Base-by-base conservation (phyloP, 2,113 vertebrate species). In the Phrynosoma platyrhinos region DNA sequence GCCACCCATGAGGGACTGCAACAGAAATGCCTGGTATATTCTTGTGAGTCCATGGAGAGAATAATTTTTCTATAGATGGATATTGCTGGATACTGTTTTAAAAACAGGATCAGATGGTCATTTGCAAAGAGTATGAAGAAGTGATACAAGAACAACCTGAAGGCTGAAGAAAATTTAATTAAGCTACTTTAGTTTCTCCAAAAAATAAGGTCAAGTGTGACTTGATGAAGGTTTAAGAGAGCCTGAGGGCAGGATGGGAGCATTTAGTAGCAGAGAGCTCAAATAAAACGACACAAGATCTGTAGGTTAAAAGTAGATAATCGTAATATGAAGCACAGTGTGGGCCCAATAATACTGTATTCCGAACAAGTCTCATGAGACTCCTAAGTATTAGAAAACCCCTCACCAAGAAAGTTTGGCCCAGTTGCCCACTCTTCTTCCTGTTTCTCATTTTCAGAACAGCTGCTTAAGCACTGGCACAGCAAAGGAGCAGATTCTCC, bases 401-500 rank as follows among this genome's bases (percentile, higher is more conserved):
- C 9, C 77, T 42, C 47, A 40, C 42, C 52, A 80, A 58, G 16
- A 23, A 20, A 64, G 77, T 83, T 83, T 83, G 36, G 14, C 62
- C 72, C 83, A 47, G 77, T 88, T 55, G 14, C 30, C n/a, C 36
- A 78, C n/a, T 8, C 32, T 77, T 55, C 72, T 83, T 78, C 18
- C 74, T 78, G 16, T 20, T 10, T 68, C 36, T 30, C 80, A 14
- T 23, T 47, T 78, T 68, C 84, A 58, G 55, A 36, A 71, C 36
- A 10, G 71, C 53, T 87, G 79, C 81, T 87, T 82, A 87, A 82
- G 79, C 58, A 74, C 32, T 83, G 42, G 74, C 69, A 42, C 75
- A 69, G 47, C 81, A 83, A 83, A 47, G 81, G 87, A 88, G 78
- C 27, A 78, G 87, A 88, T 78, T 87, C 79, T 87, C 86, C 55